Percentiles rank a stretch among this genome's conserved stretches.
These are phyloP conservation scores for Sitta europaea DNA, from an alignment of 2,113 vertebrate species.

Conservation along the genomic window DNA sequence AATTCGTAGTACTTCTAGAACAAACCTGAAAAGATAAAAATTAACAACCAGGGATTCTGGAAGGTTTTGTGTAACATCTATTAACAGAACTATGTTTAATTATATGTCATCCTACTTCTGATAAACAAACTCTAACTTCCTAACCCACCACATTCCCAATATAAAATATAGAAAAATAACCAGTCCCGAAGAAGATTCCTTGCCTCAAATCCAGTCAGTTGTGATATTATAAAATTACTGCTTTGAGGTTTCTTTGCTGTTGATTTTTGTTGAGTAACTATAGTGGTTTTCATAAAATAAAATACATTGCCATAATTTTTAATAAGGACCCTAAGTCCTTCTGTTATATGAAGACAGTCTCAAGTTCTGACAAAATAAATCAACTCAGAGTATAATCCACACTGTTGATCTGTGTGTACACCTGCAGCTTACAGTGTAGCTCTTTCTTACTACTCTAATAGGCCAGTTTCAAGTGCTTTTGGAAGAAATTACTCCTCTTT, in stretches of 20 bases:
- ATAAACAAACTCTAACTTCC: not conserved
- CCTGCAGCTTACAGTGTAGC: not conserved
- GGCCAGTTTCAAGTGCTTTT: not conserved
- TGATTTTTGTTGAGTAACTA: not conserved
- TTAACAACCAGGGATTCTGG: not conserved
- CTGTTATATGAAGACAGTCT: not conserved
- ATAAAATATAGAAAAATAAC: not conserved
- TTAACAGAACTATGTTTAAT: not conserved
- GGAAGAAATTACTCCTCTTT: not conserved
- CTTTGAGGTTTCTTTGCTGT: not conserved
- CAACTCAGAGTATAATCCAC: not conserved
- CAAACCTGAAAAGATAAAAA: not conserved
- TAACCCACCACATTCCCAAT: not conserved
- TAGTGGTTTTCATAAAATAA: not conserved
- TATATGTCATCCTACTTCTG: not conserved
- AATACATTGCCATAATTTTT: not conserved
- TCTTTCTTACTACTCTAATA: not conserved
- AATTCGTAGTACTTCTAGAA: not conserved
- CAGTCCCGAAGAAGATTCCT: not conserved
- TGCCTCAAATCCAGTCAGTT: not conserved
- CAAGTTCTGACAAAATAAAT: not conserved
- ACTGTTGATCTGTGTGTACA: not conserved
- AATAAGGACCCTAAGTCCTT: not conserved
- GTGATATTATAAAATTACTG: not conserved
- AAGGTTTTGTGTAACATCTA: not conserved